A percentile compares a stretch with the other conserved stretches of the same genome.
phyloP scores from a whole-genome alignment of 2,888 invertebrate genomes.

The Steinernema hermaphroditum region DNA sequence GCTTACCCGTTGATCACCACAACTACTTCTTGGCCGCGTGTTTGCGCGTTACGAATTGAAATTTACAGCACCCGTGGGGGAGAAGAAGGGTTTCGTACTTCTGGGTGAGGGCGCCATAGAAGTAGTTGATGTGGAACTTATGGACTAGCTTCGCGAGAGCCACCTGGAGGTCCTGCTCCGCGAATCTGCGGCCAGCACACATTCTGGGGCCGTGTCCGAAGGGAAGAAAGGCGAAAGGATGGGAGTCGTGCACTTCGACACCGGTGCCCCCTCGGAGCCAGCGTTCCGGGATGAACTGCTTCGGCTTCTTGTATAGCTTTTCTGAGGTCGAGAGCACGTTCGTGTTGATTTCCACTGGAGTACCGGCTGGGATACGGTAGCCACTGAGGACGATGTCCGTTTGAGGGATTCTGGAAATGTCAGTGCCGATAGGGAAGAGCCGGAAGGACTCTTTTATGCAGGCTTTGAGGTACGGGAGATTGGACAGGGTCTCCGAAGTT shows the following conservation, averaged over 20 bases:
- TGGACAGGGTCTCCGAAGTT: conserved; percentile 76
- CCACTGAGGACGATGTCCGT: conserved; percentile 77
- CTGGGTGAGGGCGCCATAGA: conserved; percentile 67
- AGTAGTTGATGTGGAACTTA: conserved; percentile 68
- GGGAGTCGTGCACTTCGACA: conserved; percentile 55
- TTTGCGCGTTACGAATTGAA: conserved; percentile 43
- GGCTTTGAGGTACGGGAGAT: conserved; percentile 80
- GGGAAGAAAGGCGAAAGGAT: conserved; percentile 70
- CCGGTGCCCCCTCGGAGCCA: conserved; percentile 73
- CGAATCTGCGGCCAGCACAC: conserved; percentile 71
- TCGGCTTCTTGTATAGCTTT: conserved; percentile 1
- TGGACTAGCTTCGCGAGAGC: conserved; percentile 68
- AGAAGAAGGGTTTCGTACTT: conserved; percentile 70
- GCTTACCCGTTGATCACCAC: not conserved
- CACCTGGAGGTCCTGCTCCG: conserved; percentile 71
- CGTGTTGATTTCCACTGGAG: conserved; percentile 58
- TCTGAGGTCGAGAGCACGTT: conserved; percentile 45
- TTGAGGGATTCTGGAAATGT: conserved; percentile 76
- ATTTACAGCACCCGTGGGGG: conserved; percentile 67
- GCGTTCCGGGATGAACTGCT: conserved; percentile 73
- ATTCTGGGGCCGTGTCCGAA: conserved; percentile 71
- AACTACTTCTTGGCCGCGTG: too few species aligned
- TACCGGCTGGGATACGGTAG: conserved; percentile 77
- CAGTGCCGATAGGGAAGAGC: conserved; percentile 78
- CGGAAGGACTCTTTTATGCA: conserved; percentile 81